Base-by-base conservation (phyloP, 64 coral and sea anemone species). In the Catalaphyllia jardinei region DNA sequence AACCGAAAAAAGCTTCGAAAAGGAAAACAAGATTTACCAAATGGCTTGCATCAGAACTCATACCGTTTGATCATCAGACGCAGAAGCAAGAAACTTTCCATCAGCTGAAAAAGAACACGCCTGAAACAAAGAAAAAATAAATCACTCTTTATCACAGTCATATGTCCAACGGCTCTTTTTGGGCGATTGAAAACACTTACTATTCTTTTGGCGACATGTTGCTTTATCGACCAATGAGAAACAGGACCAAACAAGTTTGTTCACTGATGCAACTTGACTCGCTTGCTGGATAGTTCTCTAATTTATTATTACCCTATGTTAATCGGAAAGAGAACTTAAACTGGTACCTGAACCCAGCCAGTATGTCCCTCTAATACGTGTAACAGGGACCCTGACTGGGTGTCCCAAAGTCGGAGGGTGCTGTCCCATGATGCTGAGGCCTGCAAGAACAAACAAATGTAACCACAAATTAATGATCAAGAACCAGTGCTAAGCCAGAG, bases 61-160 rank as follows among this genome's bases (percentile, higher is more conserved):
- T 88, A 99, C 97, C 27, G 97, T 95, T 79, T 99, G 97, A 69
- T 99, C 97, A 93, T 99, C 97, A 5, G 97, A 95, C 18, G 97
- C 97, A n/a, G 97, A 99, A 60, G 88, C 97, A n/a, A 99, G 84
- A 17, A 90, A 57, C n/a, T 95, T 89, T 60, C 97, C 97, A 87
- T 94, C 78, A 25, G 61, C 79, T 17, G 93, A 95, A 31, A 99
- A 99, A 19, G 90, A 95, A 67, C 97, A 99, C 0, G 97, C 79
- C 97, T 99, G 19, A 89, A 84, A 80, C 22, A 20, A 6, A 80
- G 25, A 75, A 60, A 73, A 0, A 3, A n/a, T n/a, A 35, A 29
- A 3, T n/a, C 24, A 79, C 28, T 3, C 9, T 16, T 25, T 15
- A 15, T 57, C 15, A 3, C 42, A 46, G 42, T 46, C 42, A 46